Evolutionary conservation across 2,888 invertebrate genomes (phyloP).

Genomic region (Epiperipatus broadwayi): DNA sequence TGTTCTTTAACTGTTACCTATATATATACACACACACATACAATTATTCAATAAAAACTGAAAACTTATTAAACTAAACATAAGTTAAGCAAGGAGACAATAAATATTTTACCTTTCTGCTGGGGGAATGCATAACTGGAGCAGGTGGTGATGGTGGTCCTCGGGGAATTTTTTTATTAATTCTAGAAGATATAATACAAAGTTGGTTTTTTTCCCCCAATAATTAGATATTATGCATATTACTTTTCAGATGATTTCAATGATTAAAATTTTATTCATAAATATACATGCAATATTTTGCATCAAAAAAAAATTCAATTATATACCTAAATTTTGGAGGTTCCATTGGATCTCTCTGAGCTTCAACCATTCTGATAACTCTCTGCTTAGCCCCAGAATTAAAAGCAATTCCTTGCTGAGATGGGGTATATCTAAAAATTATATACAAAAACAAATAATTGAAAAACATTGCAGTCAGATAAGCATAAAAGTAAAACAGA

Average conservation of each 20-base stretch:
- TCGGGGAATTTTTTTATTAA: slow-evolving; percentile 94
- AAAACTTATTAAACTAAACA: slow-evolving; percentile 9
- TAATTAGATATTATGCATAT: background rate
- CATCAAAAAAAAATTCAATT: background rate
- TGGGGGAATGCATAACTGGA: slow-evolving; percentile 94
- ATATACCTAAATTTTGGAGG: slow-evolving; percentile 70
- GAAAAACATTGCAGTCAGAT: background rate
- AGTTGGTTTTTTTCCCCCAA: background rate
- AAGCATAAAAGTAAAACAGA: background rate
- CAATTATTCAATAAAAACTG: background rate
- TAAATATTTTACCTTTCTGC: slow-evolving; percentile 46
- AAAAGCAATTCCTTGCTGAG: slow-evolving; percentile 79
- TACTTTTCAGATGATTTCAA: background rate
- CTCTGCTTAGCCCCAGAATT: slow-evolving; percentile 95
- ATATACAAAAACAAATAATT: background rate
- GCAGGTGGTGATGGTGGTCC: slow-evolving; percentile 98
- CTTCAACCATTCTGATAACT: slow-evolving; percentile 84
- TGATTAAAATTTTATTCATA: slow-evolving; percentile 1
- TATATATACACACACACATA: slow-evolving; percentile 14
- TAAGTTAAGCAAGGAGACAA: slow-evolving; percentile 4
- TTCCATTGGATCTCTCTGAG: slow-evolving; percentile 91
- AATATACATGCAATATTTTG: slow-evolving; percentile 10
- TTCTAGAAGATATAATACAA: slow-evolving; percentile 37
- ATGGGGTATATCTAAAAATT: slow-evolving; percentile 56
- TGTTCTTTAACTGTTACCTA: slow-evolving; percentile 87